A percentile compares a stretch with the other conserved stretches of the same genome.
phyloP scores from a whole-genome alignment of 2,113 vertebrate genomes.

The Aspidoscelis tigris region DNA sequence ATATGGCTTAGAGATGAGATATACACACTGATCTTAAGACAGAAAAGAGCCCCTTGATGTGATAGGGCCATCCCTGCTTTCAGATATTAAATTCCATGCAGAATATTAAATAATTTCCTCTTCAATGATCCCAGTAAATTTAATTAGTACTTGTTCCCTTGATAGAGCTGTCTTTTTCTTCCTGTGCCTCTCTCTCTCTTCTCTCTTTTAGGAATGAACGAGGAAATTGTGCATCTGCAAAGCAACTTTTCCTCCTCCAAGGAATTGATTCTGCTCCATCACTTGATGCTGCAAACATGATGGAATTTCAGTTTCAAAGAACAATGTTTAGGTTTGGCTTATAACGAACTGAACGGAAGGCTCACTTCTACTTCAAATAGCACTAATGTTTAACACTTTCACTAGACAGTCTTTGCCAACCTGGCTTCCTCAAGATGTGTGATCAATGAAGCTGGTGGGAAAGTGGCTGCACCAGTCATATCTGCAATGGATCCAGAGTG shows the following conservation, averaged over 20 bases:
- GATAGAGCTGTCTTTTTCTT: slow-evolving; percentile 71
- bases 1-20: not conserved
- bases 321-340: not conserved
- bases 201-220: slow-evolving; percentile 44
- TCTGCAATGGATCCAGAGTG: too few relatives aligned
- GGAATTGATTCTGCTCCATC: not conserved
- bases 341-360: too few relatives aligned
- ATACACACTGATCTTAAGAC: not conserved
- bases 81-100: slow-evolving; percentile 71
- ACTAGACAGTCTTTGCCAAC: not conserved
- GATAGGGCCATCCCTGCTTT: slow-evolving; percentile 60
- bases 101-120: slow-evolving; percentile 85
- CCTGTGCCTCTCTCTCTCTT: slow-evolving; percentile 21
- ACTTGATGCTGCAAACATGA: not conserved
- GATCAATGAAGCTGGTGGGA: too few relatives aligned
- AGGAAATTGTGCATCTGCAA: slow-evolving; percentile 10
- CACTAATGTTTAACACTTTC: not conserved
- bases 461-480: too few relatives aligned
- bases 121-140: slow-evolving; percentile 80
- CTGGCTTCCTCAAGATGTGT: too few relatives aligned
- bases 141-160: slow-evolving; percentile 84
- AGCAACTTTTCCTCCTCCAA: rapidly evolving
- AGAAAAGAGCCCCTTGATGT: slow-evolving; percentile 14
- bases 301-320: not conserved
- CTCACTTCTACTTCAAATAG: not conserved